Evolutionary conservation across 1,140 invertebrate species (phyloP).

Genomic region (Branchinecta lynchi): DNA sequence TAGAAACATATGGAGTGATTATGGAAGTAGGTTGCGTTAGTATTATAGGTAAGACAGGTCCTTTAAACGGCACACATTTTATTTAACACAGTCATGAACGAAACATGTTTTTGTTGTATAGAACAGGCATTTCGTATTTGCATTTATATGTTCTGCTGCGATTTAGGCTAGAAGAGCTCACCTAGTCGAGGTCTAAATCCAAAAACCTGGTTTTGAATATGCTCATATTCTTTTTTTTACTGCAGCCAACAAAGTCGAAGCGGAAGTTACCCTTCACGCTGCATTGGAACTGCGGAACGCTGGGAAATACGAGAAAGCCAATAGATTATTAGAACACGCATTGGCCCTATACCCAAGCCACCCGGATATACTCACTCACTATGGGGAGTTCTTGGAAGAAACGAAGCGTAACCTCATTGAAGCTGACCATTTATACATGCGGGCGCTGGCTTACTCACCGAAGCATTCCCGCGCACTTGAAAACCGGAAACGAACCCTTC

Average conservation of each 20-base stretch:
- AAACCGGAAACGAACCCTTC: conserved; percentile 65
- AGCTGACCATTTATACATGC: conserved; percentile 74
- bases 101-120: too few species aligned
- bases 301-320: conserved; percentile 69
- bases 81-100: too few species aligned
- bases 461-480: conserved; percentile 58
- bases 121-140: too few species aligned
- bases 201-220: too few species aligned
- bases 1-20: too few species aligned
- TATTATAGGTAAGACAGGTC: too few species aligned
- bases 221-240: conserved; percentile 3
- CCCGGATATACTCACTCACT: conserved; percentile 77
- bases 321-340: conserved; percentile 77
- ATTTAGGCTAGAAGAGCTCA: too few species aligned
- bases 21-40: too few species aligned
- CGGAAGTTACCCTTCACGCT: conserved; percentile 59
- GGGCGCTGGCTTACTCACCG: conserved; percentile 62
- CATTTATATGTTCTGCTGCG: too few species aligned
- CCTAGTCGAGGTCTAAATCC: too few species aligned
- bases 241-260: conserved; percentile 41
- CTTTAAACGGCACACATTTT: too few species aligned
- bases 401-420: conserved; percentile 66
- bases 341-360: conserved; percentile 73
- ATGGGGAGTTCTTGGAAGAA: conserved; percentile 83
- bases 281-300: conserved; percentile 63